Percentiles rank a stretch among this genome's conserved stretches.
phyloP scores from a whole-genome alignment of 2,888 invertebrate genomes.

The Caenorhabditis sp. region DNA sequence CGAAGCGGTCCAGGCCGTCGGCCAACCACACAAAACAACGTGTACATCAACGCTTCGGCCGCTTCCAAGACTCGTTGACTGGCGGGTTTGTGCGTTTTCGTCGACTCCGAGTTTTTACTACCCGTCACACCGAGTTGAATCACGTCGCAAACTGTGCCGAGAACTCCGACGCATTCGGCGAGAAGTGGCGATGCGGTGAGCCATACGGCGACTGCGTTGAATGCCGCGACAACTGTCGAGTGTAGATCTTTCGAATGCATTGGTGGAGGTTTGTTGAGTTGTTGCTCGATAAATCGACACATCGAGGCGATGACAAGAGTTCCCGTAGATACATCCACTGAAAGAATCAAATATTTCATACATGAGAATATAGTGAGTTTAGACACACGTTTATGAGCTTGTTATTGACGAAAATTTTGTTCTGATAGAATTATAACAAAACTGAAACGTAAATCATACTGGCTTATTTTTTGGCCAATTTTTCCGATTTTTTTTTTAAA shows the following conservation, averaged over 20 bases:
- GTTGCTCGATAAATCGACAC: constrained; percentile 95
- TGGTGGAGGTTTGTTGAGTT: constrained; percentile 91
- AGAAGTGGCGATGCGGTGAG: constrained; percentile 88
- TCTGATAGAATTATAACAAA: neutral
- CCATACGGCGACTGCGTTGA: constrained; percentile 80
- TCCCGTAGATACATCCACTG: constrained; percentile 68
- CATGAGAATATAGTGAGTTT: no score
- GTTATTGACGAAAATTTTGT: no score
- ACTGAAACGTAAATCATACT: neutral
- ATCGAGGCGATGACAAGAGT: constrained; percentile 84
- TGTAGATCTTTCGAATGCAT: constrained; percentile 90
- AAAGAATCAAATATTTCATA: no score
- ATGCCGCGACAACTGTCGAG: constrained; percentile 82
- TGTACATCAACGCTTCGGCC: constrained; percentile 88
- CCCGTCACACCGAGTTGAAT: constrained; percentile 97
- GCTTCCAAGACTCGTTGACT: constrained; percentile 97
- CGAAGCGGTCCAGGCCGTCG: constrained; percentile 36
- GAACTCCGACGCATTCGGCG: constrained; percentile 87
- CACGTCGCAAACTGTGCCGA: constrained; percentile 91
- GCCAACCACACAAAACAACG: constrained; percentile 60
- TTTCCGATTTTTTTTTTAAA: neutral
- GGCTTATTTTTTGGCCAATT: neutral
- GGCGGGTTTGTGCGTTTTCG: constrained; percentile 76
- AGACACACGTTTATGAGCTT: neutral
- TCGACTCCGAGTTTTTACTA: constrained; percentile 11